Conservation (phyloP, 1,140 invertebrate species). For the Pseudomyrmex dendroicus region DNA sequence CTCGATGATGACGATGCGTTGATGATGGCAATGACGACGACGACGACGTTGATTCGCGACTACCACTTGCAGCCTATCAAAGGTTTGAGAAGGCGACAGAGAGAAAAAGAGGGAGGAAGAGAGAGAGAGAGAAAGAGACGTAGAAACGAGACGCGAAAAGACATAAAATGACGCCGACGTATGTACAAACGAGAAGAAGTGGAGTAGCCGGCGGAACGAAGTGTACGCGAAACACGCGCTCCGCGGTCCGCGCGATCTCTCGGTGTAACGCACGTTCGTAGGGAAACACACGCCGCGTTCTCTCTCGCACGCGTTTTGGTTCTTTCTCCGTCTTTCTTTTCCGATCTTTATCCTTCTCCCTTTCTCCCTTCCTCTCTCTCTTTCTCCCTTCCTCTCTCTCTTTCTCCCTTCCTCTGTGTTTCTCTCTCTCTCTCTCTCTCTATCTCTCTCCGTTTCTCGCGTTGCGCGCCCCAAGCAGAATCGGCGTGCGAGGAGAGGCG, state of each 20-base stretch:
- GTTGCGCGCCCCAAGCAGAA: slow-evolving; percentile 63
- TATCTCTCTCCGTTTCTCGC: slow-evolving; percentile 45
- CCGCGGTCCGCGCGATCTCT: slow-evolving; percentile 66
- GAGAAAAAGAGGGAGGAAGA: slow-evolving; percentile 6
- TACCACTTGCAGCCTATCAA: slow-evolving; percentile 18
- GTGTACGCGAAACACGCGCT: slow-evolving; percentile 68
- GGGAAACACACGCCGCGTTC: slow-evolving; percentile 61
- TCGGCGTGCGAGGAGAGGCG: slow-evolving; percentile 65
- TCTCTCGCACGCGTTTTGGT: slow-evolving; percentile 27
- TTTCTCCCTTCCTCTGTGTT: slow-evolving; percentile 1
- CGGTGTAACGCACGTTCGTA: slow-evolving; percentile 69
- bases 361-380: slow-evolving; percentile 36
- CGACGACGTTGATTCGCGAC: not conserved
- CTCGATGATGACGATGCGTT: slow-evolving; percentile 9
- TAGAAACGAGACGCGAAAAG: slow-evolving; percentile 10
- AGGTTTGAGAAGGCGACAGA: slow-evolving; percentile 30
- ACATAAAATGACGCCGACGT: slow-evolving; percentile 30
- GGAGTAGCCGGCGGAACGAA: slow-evolving; percentile 49
- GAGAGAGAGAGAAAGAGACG: slow-evolving; percentile 5
- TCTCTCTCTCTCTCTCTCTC: slow-evolving; percentile 31
- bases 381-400: slow-evolving; percentile 2
- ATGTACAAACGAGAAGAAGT: slow-evolving; percentile 49
- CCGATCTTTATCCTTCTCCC: not conserved
- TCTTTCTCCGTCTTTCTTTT: slow-evolving; percentile 8
- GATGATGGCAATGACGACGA: slow-evolving; percentile 1